phyloP scores from a whole-genome alignment of 2,797 vertebrate genomes.

The Champsocephalus gunnari region DNA sequence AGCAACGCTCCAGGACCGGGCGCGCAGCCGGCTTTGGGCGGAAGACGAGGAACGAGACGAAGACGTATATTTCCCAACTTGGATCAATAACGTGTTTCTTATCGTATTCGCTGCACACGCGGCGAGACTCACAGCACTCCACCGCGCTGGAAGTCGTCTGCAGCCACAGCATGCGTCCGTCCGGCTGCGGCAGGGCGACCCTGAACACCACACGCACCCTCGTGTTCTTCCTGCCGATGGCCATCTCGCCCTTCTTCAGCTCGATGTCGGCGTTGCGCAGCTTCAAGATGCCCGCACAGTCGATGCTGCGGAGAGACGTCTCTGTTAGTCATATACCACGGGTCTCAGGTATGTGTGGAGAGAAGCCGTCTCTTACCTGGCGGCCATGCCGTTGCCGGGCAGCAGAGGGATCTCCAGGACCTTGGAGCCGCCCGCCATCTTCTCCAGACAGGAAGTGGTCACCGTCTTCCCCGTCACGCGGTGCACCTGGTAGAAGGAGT shows the following conservation, averaged over 20 bases:
- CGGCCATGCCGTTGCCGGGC: constrained; percentile 93
- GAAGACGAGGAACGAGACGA: too few species aligned
- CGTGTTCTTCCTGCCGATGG: constrained; percentile 97
- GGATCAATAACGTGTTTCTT: too few species aligned
- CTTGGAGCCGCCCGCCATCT: constrained; percentile 88
- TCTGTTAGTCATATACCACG: too few species aligned
- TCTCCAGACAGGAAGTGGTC: constrained; percentile 93
- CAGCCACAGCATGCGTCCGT: constrained; percentile 90
- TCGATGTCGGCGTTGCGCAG: constrained; percentile 98
- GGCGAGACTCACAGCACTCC: constrained; percentile 92
- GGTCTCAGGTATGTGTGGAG: background rate
- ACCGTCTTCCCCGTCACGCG: constrained; percentile 98
- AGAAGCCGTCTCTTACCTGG: constrained; percentile 84
- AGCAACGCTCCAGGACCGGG: too few species aligned
- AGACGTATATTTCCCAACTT: too few species aligned
- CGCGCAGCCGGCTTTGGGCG: too few species aligned
- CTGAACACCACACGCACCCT: constrained; percentile 94
- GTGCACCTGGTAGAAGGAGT: constrained; percentile 98
- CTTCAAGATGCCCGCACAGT: constrained; percentile 97
- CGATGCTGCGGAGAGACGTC: constrained; percentile 84
- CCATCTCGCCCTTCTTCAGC: constrained; percentile 95
- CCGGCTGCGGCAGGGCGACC: constrained; percentile 90
- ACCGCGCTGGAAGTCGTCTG: constrained; percentile 92
- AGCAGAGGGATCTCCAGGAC: constrained; percentile 94
- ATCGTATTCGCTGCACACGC: too few species aligned